Conservation (phyloP, 2,888 invertebrate genomes). For the Branchipolynoe longqiensis region DNA sequence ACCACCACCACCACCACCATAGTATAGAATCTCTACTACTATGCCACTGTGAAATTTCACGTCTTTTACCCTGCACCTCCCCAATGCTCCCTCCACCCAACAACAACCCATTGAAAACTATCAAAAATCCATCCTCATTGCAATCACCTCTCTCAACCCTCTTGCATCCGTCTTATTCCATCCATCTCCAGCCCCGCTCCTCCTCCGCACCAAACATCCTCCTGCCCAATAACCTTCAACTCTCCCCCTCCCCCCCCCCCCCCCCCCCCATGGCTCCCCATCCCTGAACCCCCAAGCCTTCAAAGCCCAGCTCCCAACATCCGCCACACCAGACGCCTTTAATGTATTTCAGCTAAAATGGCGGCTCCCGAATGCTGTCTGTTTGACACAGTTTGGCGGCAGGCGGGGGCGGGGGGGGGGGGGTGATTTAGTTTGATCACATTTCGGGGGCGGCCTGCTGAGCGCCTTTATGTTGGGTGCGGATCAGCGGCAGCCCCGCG, state of each 20-base stretch:
- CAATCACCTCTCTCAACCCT: too few relatives aligned
- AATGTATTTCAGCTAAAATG: slow-evolving; percentile 56
- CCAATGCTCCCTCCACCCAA: too few relatives aligned
- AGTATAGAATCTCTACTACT: too few relatives aligned
- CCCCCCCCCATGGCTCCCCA: slow-evolving; percentile 1
- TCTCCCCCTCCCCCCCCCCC: neutral
- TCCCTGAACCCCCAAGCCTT: neutral
- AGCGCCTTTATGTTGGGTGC: slow-evolving; percentile 50
- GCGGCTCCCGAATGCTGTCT: slow-evolving; percentile 53
- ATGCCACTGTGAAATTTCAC: too few relatives aligned
- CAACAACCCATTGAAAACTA: too few relatives aligned
- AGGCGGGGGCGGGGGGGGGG: slow-evolving; percentile 36
- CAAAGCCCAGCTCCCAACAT: neutral
- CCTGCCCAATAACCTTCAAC: too few relatives aligned
- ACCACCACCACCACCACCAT: too few relatives aligned
- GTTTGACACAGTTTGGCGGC: slow-evolving; percentile 57
- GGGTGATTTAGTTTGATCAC: slow-evolving; percentile 57
- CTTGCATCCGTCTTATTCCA: too few relatives aligned
- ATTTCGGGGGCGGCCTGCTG: slow-evolving; percentile 52
- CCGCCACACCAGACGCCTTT: slow-evolving; percentile 27
- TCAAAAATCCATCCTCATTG: too few relatives aligned
- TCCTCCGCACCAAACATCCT: too few relatives aligned
- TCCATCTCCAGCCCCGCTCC: too few relatives aligned
- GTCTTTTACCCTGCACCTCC: too few relatives aligned
- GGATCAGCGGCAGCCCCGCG: slow-evolving; percentile 14